Evolutionary conservation across 2,113 vertebrate species (phyloP), one percentile per base, ranked within the genome.

Genomic region (Craseonycteris thonglongyai): DNA sequence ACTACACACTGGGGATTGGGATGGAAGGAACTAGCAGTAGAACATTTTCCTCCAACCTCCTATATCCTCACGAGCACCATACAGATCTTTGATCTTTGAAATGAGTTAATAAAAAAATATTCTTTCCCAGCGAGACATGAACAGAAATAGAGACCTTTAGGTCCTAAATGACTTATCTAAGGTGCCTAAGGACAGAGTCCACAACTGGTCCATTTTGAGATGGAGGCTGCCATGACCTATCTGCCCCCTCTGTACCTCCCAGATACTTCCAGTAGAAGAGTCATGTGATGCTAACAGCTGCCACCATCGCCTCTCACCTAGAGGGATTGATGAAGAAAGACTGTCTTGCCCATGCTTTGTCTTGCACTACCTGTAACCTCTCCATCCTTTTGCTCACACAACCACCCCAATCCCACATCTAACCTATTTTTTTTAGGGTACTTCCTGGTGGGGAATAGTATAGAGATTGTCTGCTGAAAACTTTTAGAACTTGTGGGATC

Each of bases 71-170:
- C 5, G 4, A 81, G 28, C 4, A 22, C 47, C 26, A 66, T 18
- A 42, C 40, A 33, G 7, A 69, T 75, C 33, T 94, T 82, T 69
- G 18, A 58, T 71, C 61, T 86, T 91, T 79, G 49, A 86, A 89
- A 72, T 47, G 6, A 90, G 61, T 22, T 51, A 82, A 75, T 47
- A 1, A 47, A 82, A 93, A 79, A n/a, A 45, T 30, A 68, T 33
- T 69, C 28, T 65, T 69, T 93, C 45, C 40, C 3, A 59, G 19
- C 49, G 38, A 16, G 78, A 79, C 26, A 54, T 40, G 21, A 30
- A 51, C 54, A 49, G 3, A 79, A 59, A 40, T 59, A 59, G 68
- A 90, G 33, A 38, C 13, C 21, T 63, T 47, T 56, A 61, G 47
- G 54, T 63, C 56, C 7, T 54, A 84, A 66, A 26, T 38, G 16